These are phyloP conservation scores for Elephantulus edwardii DNA, from an alignment of 2,113 vertebrate genomes.

Conservation along the genomic window DNA sequence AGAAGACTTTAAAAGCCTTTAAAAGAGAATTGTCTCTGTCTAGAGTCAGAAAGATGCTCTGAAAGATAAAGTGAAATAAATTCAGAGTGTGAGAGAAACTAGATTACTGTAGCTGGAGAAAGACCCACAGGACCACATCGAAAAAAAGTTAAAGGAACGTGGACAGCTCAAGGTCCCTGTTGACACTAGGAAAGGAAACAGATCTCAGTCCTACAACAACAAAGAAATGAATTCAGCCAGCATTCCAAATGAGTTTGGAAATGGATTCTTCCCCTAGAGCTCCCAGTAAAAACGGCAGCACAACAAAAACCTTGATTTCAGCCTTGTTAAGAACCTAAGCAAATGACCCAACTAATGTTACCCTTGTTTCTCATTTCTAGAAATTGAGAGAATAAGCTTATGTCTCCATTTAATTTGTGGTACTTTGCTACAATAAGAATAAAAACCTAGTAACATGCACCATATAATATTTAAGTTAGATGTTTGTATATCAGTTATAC, in stretches of 20 bases:
- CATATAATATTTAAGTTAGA: not conserved
- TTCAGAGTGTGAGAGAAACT: not conserved
- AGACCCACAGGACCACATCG: fast-evolving
- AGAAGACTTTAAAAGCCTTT: not conserved
- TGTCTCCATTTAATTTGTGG: not conserved
- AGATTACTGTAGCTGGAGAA: not conserved
- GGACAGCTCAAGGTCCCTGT: not conserved
- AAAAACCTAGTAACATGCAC: not conserved
- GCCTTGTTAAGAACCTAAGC: not conserved
- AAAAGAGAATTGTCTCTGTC: not conserved
- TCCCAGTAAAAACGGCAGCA: not conserved
- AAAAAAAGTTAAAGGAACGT: not conserved
- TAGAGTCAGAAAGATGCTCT: not conserved
- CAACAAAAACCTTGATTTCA: not conserved
- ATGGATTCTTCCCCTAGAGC: not conserved
- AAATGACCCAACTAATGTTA: not conserved
- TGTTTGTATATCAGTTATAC: not conserved
- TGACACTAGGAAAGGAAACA: not conserved
- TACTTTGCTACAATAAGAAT: not conserved
- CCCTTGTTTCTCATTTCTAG: not conserved
- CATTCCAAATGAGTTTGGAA: not conserved
- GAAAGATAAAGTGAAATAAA: not conserved
- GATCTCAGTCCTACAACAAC: not conserved
- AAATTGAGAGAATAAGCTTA: not conserved
- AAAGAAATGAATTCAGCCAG: not conserved